These are phyloP conservation scores for Kobus ellipsiprymnus DNA, from an alignment of 2,113 vertebrate genomes.

Conservation along the genomic window DNA sequence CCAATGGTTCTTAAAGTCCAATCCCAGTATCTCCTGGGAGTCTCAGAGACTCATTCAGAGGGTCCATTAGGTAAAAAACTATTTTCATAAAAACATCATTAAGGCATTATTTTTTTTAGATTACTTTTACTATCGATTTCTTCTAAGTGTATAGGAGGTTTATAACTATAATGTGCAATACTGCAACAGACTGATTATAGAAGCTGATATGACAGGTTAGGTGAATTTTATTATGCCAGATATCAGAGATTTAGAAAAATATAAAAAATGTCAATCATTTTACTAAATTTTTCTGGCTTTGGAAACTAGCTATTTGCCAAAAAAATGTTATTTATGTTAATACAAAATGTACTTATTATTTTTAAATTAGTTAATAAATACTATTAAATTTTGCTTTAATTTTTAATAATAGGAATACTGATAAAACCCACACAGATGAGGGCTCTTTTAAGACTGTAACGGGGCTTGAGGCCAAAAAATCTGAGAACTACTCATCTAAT, in stretches of 20 bases:
- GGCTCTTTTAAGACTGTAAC: background rate
- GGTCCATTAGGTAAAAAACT: background rate
- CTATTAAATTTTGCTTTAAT: background rate
- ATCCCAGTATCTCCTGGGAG: background rate
- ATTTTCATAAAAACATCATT: background rate
- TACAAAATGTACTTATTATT: background rate
- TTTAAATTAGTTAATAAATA: background rate
- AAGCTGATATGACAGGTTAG: background rate
- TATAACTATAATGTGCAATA: background rate
- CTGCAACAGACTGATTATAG: background rate
- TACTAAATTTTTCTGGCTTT: background rate
- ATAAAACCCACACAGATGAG: background rate
- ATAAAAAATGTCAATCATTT: background rate
- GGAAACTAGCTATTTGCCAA: background rate
- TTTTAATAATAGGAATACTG: background rate
- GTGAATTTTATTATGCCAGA: background rate
- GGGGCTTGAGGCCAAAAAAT: background rate
- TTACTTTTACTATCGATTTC: background rate
- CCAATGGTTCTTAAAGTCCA: background rate
- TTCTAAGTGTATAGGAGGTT: background rate
- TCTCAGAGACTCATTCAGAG: background rate
- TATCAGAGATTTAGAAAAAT: background rate
- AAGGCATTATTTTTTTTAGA: background rate
- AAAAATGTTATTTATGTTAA: background rate
- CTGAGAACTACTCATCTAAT: background rate